Evolutionary conservation across 2,888 invertebrate genomes (phyloP).

Genomic region (Acanthosepion pharaonis): DNA sequence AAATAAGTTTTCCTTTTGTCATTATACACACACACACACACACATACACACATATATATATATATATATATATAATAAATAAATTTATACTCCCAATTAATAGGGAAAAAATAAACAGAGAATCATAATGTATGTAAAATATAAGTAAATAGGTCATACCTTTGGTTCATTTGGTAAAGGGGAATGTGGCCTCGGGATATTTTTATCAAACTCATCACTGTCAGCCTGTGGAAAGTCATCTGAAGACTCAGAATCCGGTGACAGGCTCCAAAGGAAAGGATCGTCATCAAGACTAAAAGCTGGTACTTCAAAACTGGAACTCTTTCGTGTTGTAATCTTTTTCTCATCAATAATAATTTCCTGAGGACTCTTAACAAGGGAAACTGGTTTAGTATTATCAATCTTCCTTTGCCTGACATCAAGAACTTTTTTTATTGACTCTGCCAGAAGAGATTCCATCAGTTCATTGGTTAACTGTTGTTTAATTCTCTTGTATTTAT

Average conservation of each 20-base stretch:
- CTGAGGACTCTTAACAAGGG: neutral
- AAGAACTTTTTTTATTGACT: constrained; percentile 59
- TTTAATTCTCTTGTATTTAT: constrained; percentile 56
- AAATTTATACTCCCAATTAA: too few relatives aligned
- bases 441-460: constrained; percentile 60
- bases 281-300: constrained; percentile 1
- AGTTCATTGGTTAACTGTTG: constrained; percentile 66
- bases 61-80: too few relatives aligned
- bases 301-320: neutral
- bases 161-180: constrained; percentile 1
- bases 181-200: constrained; percentile 1
- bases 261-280: constrained; percentile 35
- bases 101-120: too few relatives aligned
- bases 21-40: too few relatives aligned
- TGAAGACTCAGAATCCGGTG: neutral
- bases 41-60: too few relatives aligned
- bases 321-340: neutral
- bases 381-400: neutral
- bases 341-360: neutral
- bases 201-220: constrained; percentile 18
- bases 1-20: too few relatives aligned
- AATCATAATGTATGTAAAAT: too few relatives aligned
- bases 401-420: constrained; percentile 53
- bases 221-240: neutral
- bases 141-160: neutral